Evolutionary conservation across 2,888 invertebrate genomes (phyloP).

Genomic region (Caenorhabditis uteleia): DNA sequence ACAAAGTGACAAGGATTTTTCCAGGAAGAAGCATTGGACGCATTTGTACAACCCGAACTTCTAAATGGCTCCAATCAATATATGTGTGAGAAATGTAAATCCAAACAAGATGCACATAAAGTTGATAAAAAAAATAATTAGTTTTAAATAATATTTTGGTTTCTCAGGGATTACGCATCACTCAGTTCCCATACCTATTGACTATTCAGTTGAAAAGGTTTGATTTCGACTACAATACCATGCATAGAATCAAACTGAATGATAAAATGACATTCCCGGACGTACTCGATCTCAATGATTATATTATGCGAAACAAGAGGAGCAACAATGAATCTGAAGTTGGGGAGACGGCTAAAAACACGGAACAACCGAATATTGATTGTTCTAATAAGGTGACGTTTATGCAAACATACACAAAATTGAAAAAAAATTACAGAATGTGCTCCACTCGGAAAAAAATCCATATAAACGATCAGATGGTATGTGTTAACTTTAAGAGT

Average conservation of each 20-base stretch:
- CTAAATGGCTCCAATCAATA: conserved; percentile 86
- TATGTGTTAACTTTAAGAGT: no score
- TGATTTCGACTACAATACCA: conserved; percentile 85
- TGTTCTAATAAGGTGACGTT: no score
- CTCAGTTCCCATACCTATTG: conserved; percentile 84
- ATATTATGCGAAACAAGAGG: no score
- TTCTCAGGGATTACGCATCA: conserved; percentile 80
- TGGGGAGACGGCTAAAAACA: no score
- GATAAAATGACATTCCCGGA: conserved; percentile 86
- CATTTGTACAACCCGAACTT: conserved; percentile 84
- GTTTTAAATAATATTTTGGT: neutral
- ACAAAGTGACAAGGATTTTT: conserved; percentile 37
- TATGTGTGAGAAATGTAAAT: conserved; percentile 83
- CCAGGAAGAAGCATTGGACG: conserved; percentile 82
- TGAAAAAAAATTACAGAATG: no score
- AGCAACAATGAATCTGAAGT: no score
- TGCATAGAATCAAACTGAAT: conserved; percentile 85
- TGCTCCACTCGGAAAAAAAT: no score
- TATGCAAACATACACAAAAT: no score
- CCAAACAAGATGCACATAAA: conserved; percentile 87
- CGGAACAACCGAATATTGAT: no score
- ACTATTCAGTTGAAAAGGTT: conserved; percentile 87
- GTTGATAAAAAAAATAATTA: conserved; percentile 48
- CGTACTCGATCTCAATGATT: conserved; percentile 80
- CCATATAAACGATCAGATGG: no score